phyloP scores from a whole-genome alignment of 2,888 invertebrate species.

The Eristalis intricaria region DNA sequence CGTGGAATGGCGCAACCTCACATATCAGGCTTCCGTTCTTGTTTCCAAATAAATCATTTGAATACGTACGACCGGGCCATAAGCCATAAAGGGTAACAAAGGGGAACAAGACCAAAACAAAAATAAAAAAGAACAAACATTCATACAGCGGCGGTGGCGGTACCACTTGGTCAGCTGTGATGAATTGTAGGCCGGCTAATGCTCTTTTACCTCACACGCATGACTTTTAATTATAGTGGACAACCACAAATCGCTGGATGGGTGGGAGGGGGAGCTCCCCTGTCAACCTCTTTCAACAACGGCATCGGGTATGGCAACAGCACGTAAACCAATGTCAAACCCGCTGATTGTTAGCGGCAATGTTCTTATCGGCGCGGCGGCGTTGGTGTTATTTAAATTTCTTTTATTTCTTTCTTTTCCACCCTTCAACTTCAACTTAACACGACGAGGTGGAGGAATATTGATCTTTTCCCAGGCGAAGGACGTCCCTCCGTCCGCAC shows the following conservation, averaged over 20 bases:
- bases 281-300: slow-evolving; percentile 12
- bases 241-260: slow-evolving; percentile 31
- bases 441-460: not conserved
- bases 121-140: slow-evolving; percentile 11
- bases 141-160: slow-evolving; percentile 15
- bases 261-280: not conserved
- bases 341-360: slow-evolving; percentile 3
- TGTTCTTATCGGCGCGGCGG: slow-evolving; percentile 1
- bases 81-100: slow-evolving; percentile 14
- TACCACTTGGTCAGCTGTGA: slow-evolving; percentile 16
- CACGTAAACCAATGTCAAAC: slow-evolving; percentile 29
- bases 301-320: not conserved
- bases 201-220: slow-evolving; percentile 44
- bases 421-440: slow-evolving; percentile 8
- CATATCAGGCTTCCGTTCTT: slow-evolving; percentile 35
- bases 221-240: slow-evolving; percentile 51
- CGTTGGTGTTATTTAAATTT: slow-evolving; percentile 19
- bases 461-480: not conserved
- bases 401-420: slow-evolving; percentile 1
- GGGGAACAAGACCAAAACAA: not conserved
- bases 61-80: slow-evolving; percentile 19
- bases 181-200: slow-evolving; percentile 38
- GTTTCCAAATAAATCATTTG: slow-evolving; percentile 38
- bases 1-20: not conserved
- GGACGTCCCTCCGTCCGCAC: not conserved